Evolutionary conservation across 2,888 invertebrate species (phyloP), one percentile per base, ranked within the genome.

Genomic region (Xanthorhoe spadicearia): DNA sequence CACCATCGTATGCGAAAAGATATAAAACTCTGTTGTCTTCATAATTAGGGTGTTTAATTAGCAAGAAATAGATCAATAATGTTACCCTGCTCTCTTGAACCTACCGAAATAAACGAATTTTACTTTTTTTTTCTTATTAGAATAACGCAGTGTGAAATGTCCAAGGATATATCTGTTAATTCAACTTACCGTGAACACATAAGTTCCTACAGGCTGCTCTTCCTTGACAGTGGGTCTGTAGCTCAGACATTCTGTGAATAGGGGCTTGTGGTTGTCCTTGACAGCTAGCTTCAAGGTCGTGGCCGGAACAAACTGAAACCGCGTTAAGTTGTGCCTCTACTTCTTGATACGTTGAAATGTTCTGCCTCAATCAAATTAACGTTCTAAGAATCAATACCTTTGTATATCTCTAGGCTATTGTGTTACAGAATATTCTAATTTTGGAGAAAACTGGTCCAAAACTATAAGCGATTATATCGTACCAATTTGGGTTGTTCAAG

Each of bases 221-320:
- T 98, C 98, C 81, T 96, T 95, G 19, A 98, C 96, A 32, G 94
- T 94, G 0, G 97, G 97, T 78, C 95, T 95, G 89, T 98, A 98
- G 76, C 93, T 94, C 64, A 95, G 95, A 89, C 99, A 99, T 76
- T 97, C 95, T 50, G 95, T 95, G 88, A 98, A 98, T 68, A 96
- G 95, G 1, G 98, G 98, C 82, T 98, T 98, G 84, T 97, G 96
- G 88, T 97, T 97, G 88, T 97, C 95, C 86, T 92, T 92, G 43
- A 93, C 92, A 3, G 90, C 85, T 50, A 92, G 82, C 82, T 93
- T 92, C 74, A 86, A 85, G 64, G 86, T 77, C 61, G 85, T 74
- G 69, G 81, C 87, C 65, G 89, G 79, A 70, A 83, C 76, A 70
- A 87, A 89, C 93, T 93, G 92, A 86, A 91, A 92, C 74, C 75